Base-by-base conservation (phyloP, 2,113 vertebrate genomes). In the Stegastes partitus region DNA sequence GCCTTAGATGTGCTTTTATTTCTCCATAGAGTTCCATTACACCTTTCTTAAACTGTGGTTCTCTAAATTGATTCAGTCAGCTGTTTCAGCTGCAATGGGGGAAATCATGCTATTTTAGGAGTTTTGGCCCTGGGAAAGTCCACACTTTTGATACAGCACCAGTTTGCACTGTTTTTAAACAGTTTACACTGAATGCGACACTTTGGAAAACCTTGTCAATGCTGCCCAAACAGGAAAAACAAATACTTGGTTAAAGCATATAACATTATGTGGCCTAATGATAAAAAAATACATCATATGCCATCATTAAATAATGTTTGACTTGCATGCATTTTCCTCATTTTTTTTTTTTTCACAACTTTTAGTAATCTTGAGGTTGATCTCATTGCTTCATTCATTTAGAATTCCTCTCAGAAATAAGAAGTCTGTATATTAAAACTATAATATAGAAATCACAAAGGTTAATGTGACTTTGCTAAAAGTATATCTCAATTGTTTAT, bases 1-100 rank as follows among this genome's bases (percentile, higher is more conserved):
- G 74, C 23, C 18, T 76, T 66, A 69, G 19, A 74, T 57, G 10
- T 53, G 15, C 49, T 59, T 78, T 83, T 70, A 85, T 70, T 68
- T 23, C 45, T 66, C 49, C 26, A 47, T 31, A 44, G 19, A 47
- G 39, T 77, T 64, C 18, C 49, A 76, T 83, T 77, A 76, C 18
- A 50, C 21, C 26, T 73, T 73, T 21, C 26, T 14, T 53, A 73
- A 81, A 61, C 44, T 2, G 4, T 37, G 50, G 16, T 39, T n/a
- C 26, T 42, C 49, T 34, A 74, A 81, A 69, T 51, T 61, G 19
- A 67, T 26, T 62, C 1, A 2, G 57, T 79, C 68, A 77, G 64
- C 57, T 58, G 11, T 68, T 74, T 64, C 25, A 45, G 4, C 23
- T 68, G 49, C 54, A 59, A 39, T 22, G 16, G 39, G 18, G 65